phyloP scores from a whole-genome alignment of 2,797 vertebrate genomes.

The Tachyglossus aculeatus region DNA sequence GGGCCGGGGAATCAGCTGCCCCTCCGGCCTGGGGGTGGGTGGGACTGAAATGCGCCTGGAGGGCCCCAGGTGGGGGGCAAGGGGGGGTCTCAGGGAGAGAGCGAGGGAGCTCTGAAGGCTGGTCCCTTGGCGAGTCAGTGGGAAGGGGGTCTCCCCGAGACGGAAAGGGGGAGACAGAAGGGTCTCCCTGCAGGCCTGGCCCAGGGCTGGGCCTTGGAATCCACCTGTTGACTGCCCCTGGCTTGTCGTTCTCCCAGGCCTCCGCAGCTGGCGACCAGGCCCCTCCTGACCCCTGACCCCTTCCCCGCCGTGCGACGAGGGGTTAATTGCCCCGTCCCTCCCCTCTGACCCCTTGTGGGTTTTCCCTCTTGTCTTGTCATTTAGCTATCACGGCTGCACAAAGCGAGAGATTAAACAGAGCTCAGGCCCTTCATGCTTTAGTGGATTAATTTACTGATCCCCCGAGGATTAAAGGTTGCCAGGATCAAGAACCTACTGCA shows the following conservation, averaged over 20 bases:
- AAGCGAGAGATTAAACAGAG: conserved; percentile 76
- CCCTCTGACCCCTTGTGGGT: conserved; percentile 77
- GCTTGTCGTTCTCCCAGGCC: background rate
- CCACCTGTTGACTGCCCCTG: conserved; percentile 43
- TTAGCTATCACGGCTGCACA: conserved; percentile 71
- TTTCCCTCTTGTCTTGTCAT: conserved; percentile 76
- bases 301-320: conserved; percentile 62
- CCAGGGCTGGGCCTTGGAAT: background rate
- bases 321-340: conserved; percentile 78
- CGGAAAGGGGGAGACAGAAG: rapidly evolving
- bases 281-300: conserved; percentile 49
- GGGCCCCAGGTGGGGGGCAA: conserved; percentile 38
- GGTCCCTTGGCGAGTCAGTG: background rate
- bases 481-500: conserved; percentile 35
- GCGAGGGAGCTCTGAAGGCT: background rate
- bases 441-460: conserved; percentile 77
- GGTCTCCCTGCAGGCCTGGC: background rate
- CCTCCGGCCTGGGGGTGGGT: conserved; percentile 40
- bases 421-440: conserved; percentile 74
- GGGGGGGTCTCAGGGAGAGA: background rate
- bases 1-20: conserved; percentile 53
- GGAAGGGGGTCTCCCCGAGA: background rate
- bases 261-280: conserved; percentile 33
- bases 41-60: conserved; percentile 24
- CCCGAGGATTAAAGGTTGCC: conserved; percentile 71